Evolutionary conservation across 2,797 vertebrate genomes (phyloP), one percentile per base, ranked within the genome.

Genomic region (Lepilemur ruficaudatus): DNA sequence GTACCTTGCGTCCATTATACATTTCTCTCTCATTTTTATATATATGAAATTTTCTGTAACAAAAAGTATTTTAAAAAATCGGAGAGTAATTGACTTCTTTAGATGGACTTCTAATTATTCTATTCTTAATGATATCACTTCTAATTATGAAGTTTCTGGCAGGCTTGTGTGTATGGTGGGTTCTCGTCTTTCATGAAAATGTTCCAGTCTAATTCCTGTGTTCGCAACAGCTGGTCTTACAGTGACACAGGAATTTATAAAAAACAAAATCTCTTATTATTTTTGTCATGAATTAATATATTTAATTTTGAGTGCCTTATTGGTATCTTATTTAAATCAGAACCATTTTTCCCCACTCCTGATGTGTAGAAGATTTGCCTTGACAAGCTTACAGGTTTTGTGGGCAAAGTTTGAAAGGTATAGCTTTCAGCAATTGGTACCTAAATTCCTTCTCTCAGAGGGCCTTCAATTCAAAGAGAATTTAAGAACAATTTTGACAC

Each of bases 1-100:
- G 38, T 52, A 30, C 9, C 7, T 46, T 15, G 22, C 41, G 7
- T n/a, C 67, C 15, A 11, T 75, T 63, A 63, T 30, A 61, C 70
- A 67, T 83, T 73, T 88, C 28, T 50, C 78, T n/a, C 55, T n/a
- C 55, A 23, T 55, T 92, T 92, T 78, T 15, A 5, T 43, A 10
- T 91, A 86, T 78, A 82, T 94, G 20, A 82, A 70, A 78, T 91
- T 94, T 84, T 95, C 59, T 90, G 6, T 35, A 50, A 73, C 4
- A 79, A n/a, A 80, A 73, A 18, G 18, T 76, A 4, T 38, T 55
- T 23, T n/a, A 20, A 81, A 38, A 92, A 43, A 79, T 57, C 30
- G 80, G 78, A 32, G 57, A 82, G 7, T 90, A 61, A 25, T 69
- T 90, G 43, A 17, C 22, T 13, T 94, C 91, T 95, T 96, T 80